Percentiles rank a stretch among this genome's conserved stretches.
These are phyloP conservation scores for Xiphophorus couchianus DNA, from an alignment of 2,113 vertebrate species.

Conservation along the genomic window DNA sequence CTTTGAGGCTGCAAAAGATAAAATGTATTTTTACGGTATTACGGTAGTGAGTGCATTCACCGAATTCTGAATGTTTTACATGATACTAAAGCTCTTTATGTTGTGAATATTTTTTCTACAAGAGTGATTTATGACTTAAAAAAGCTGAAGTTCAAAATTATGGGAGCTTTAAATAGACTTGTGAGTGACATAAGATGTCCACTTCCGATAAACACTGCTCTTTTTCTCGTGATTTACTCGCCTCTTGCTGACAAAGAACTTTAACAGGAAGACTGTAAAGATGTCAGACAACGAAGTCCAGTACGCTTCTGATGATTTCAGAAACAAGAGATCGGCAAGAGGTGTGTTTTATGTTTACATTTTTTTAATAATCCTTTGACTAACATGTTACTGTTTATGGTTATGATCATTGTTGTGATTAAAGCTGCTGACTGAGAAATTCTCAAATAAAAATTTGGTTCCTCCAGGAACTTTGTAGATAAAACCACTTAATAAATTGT, in stretches of 20 bases:
- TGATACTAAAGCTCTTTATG: neutral
- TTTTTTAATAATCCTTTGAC: too few relatives aligned
- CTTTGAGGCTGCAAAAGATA: too few relatives aligned
- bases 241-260: neutral
- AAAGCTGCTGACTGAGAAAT: too few relatives aligned
- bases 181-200: neutral
- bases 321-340: neutral
- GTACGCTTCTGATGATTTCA: conserved; percentile 49
- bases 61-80: neutral
- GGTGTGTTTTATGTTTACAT: conserved; percentile 11
- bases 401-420: too few relatives aligned
- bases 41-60: too few relatives aligned
- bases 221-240: fast-evolving
- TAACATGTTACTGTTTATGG: too few relatives aligned
- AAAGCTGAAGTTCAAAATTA: neutral
- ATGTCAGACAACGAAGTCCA: conserved; percentile 31
- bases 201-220: neutral
- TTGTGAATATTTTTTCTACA: neutral
- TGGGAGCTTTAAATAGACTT: neutral
- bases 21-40: too few relatives aligned
- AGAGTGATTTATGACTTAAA: neutral
- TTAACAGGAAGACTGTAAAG: neutral
- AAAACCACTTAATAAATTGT: too few relatives aligned
- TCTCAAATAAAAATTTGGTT: too few relatives aligned
- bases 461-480: too few relatives aligned